Conservation (phyloP, 2,113 vertebrate genomes). For the Balaeniceps rex region DNA sequence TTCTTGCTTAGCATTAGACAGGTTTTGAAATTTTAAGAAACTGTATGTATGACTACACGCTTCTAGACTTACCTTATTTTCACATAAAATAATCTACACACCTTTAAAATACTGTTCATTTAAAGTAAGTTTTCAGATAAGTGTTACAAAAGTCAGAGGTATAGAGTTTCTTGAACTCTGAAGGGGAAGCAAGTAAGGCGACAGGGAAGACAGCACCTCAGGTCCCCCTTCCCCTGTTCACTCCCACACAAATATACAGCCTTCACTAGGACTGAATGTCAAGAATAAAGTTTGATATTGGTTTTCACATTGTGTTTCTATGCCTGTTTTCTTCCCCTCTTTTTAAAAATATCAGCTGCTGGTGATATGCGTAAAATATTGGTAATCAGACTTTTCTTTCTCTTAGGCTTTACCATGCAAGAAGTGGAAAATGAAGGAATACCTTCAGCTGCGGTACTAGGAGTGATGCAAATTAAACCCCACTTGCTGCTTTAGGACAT, state of each 20-base stretch:
- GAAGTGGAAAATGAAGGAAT: background rate
- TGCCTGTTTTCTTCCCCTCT: background rate
- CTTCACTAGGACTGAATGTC: background rate
- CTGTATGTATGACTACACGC: no score
- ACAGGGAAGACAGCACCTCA: background rate
- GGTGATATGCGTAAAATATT: background rate
- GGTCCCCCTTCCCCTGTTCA: background rate
- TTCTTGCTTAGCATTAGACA: background rate
- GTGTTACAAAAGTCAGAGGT: background rate
- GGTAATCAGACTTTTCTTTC: background rate
- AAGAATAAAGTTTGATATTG: background rate
- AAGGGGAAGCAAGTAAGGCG: background rate
- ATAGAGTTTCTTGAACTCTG: background rate
- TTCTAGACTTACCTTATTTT: background rate
- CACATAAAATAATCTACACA: background rate
- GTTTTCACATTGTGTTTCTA: background rate
- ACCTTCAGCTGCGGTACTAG: background rate
- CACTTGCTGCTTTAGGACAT: background rate
- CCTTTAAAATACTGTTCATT: background rate
- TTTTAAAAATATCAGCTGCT: background rate
- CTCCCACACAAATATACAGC: background rate
- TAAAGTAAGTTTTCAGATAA: background rate
- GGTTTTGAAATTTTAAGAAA: background rate
- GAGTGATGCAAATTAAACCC: background rate
- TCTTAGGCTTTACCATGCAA: background rate